Evolutionary conservation across 2,113 vertebrate species (phyloP).

Genomic region (Phocoena sinus): DNA sequence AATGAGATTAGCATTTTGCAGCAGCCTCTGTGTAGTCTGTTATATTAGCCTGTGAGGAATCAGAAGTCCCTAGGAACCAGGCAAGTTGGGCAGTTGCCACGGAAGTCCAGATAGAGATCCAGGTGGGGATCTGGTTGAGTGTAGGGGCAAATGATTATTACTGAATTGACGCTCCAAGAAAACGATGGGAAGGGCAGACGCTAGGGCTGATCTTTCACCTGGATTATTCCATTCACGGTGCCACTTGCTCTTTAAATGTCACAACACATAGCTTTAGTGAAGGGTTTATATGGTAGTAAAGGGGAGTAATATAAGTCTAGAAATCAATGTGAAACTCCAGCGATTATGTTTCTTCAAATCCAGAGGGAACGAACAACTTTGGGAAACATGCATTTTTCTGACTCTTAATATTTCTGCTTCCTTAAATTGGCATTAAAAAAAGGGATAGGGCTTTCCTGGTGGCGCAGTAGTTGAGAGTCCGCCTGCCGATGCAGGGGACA

Average conservation of each 20-base stretch:
- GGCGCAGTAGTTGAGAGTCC: too few relatives aligned
- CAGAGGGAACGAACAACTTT: background rate
- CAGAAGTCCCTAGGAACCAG: background rate
- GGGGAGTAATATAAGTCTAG: background rate
- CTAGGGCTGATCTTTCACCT: background rate
- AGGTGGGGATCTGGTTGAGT: fast-evolving
- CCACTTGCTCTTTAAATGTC: background rate
- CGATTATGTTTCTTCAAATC: background rate
- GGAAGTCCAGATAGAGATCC: background rate
- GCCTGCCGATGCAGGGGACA: too few relatives aligned
- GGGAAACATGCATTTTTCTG: background rate
- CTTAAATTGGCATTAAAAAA: background rate
- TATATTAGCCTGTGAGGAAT: background rate
- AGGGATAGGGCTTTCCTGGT: background rate
- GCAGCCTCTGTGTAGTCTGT: background rate
- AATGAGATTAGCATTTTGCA: background rate
- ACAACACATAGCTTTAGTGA: background rate
- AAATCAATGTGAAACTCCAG: background rate
- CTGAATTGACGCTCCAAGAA: background rate
- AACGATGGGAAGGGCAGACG: too few relatives aligned
- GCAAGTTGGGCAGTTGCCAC: fast-evolving
- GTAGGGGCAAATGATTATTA: fast-evolving
- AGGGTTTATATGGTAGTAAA: background rate
- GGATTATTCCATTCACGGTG: background rate
- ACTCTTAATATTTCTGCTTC: background rate